These are phyloP conservation scores for Zaprionus nigranus DNA, from an alignment of 1,140 invertebrate species.

Conservation along the genomic window DNA sequence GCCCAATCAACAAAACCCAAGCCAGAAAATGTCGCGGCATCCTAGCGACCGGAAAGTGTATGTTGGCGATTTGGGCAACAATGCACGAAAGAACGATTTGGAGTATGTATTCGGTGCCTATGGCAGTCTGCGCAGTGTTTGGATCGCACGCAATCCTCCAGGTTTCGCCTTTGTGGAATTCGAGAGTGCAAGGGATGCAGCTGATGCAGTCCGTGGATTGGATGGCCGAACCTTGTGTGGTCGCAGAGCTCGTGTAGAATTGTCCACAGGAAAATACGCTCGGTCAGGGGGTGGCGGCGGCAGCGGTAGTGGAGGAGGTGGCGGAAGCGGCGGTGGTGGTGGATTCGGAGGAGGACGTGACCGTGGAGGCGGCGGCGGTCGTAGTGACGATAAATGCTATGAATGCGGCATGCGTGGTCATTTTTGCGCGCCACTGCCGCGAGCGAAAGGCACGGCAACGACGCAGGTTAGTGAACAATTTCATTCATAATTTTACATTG, in stretches of 20 bases:
- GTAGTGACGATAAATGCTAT: constrained; percentile 90
- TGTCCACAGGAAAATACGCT: constrained; percentile 93
- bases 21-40: constrained; percentile 89
- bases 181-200: constrained; percentile 95
- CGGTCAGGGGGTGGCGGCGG: constrained; percentile 86
- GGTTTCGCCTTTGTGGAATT: constrained; percentile 99
- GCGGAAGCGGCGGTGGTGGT: constrained; percentile 84
- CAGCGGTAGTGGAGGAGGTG: constrained; percentile 68
- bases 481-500: constrained; percentile 65
- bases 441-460: constrained; percentile 69
- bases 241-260: constrained; percentile 94
- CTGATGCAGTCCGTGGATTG: constrained; percentile 92
- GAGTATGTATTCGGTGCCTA: constrained; percentile 98
- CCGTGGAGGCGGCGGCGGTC: constrained; percentile 85
- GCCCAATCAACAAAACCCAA: constrained; percentile 48
- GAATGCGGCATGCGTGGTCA: constrained; percentile 96
- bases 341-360: constrained; percentile 96
- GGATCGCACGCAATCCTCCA: constrained; percentile 96
- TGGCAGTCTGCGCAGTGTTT: constrained; percentile 96
- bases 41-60: constrained; percentile 97
- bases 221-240: constrained; percentile 94
- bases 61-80: constrained; percentile 96
- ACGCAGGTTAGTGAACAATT: constrained; percentile 72
- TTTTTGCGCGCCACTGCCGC: constrained; percentile 95
- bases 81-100: constrained; percentile 95